Conservation (phyloP, 2,113 vertebrate species). For the Plotosus lineatus region DNA sequence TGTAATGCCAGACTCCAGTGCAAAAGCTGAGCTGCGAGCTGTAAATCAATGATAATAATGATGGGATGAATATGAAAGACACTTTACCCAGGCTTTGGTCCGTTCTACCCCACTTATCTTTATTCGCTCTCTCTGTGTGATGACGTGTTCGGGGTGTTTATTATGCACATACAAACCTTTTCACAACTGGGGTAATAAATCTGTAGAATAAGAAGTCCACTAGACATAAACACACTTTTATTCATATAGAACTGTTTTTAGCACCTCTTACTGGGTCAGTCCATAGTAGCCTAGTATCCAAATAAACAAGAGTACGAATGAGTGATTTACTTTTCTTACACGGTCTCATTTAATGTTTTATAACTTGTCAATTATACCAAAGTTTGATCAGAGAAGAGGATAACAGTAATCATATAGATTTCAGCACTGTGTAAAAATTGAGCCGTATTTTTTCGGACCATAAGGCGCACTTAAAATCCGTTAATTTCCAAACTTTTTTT, state of each 20-base stretch:
- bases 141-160: not conserved
- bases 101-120: not conserved
- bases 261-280: not conserved
- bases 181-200: constrained; percentile 20
- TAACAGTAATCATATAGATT: too few species aligned
- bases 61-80: constrained; percentile 31
- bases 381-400: too few species aligned
- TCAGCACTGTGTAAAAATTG: too few species aligned
- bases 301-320: not conserved
- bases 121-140: constrained; percentile 17
- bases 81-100: not conserved
- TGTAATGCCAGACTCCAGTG: not conserved
- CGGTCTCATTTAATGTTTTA: not conserved
- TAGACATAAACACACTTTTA: not conserved
- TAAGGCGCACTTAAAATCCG: too few species aligned
- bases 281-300: not conserved
- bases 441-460: too few species aligned
- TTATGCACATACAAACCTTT: constrained; percentile 1
- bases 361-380: not conserved
- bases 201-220: not conserved
- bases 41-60: not conserved
- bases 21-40: not conserved
- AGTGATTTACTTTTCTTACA: not conserved
- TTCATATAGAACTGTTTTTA: not conserved
- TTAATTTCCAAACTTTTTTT: too few species aligned